These are phyloP conservation scores for Erythrolamprus reginae DNA, from an alignment of 2,113 vertebrate species.

Conservation along the genomic window DNA sequence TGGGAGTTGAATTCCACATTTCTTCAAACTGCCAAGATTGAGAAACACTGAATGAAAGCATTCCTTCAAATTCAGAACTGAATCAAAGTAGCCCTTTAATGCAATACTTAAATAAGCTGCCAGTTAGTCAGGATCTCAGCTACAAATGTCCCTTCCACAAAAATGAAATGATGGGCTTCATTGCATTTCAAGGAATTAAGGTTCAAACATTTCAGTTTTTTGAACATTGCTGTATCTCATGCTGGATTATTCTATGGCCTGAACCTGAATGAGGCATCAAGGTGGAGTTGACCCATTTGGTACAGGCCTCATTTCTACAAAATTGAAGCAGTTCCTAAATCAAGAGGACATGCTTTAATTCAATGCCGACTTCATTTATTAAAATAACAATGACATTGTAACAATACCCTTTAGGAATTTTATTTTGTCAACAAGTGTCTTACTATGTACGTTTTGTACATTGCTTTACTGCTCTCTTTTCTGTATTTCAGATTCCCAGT, in stretches of 20 bases:
- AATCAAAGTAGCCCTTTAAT: not conserved
- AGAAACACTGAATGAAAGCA: not conserved
- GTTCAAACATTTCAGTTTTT: not conserved
- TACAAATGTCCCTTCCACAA: not conserved
- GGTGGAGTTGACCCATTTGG: not conserved
- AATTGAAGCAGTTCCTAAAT: not conserved
- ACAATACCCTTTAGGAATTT: not conserved
- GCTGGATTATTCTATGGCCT: not conserved
- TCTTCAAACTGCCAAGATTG: no score
- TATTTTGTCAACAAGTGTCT: not conserved
- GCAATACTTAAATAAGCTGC: not conserved
- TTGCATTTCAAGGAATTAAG: not conserved
- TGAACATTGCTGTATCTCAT: not conserved
- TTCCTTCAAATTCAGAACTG: not conserved
- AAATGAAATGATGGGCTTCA: not conserved
- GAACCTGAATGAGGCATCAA: not conserved
- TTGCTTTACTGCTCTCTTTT: not conserved
- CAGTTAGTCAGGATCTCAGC: not conserved
- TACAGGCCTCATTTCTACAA: not conserved
- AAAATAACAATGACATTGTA: not conserved
- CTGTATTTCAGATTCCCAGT: not conserved
- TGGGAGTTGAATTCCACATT: no score
- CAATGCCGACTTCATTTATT: not conserved
- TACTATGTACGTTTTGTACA: not conserved
- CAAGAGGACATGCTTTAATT: not conserved